A percentile compares a stretch with the other conserved stretches of the same genome.
These are phyloP conservation scores for Lysiphlebus fabarum DNA, from an alignment of 1,140 invertebrate genomes.

Conservation along the genomic window DNA sequence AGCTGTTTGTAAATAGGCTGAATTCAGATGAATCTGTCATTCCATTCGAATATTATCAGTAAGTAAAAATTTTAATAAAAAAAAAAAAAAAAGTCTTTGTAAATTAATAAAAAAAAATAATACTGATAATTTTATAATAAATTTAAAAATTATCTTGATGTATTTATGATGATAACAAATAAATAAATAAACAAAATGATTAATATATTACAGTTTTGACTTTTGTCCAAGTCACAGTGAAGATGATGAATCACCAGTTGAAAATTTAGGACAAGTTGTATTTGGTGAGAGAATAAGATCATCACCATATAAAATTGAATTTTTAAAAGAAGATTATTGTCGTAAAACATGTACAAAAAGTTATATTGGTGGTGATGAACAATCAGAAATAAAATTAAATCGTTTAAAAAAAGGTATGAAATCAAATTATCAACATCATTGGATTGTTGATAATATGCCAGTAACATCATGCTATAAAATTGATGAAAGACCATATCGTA, in stretches of 20 bases:
- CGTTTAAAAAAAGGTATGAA: constrained; percentile 87
- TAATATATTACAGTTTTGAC: constrained; percentile 67
- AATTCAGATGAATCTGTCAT: constrained; percentile 96
- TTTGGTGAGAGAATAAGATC: constrained; percentile 96
- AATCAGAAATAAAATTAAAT: constrained; percentile 69
- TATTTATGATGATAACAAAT: not conserved
- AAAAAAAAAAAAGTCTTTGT: too few species aligned
- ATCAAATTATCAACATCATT: constrained; percentile 98
- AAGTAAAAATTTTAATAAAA: constrained; percentile 31
- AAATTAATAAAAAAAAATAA: too few species aligned
- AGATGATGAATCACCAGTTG: constrained; percentile 80
- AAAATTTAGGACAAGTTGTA: constrained; percentile 97
- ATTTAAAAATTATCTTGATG: not conserved
- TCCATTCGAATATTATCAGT: constrained; percentile 95
- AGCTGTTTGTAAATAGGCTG: constrained; percentile 90
- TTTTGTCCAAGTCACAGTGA: constrained; percentile 76
- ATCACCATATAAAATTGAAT: constrained; percentile 79
- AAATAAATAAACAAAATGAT: not conserved
- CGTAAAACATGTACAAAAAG: constrained; percentile 67
- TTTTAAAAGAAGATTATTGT: constrained; percentile 74
- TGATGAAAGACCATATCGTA: constrained; percentile 81
- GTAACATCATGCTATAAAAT: constrained; percentile 90
- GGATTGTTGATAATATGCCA: constrained; percentile 98
- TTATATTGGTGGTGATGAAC: constrained; percentile 66
- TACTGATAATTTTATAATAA: not conserved